Evolutionary conservation across 2,113 vertebrate species (phyloP), one percentile per base, ranked within the genome.

Genomic region (Speoplatyrhinus poulsoni): DNA sequence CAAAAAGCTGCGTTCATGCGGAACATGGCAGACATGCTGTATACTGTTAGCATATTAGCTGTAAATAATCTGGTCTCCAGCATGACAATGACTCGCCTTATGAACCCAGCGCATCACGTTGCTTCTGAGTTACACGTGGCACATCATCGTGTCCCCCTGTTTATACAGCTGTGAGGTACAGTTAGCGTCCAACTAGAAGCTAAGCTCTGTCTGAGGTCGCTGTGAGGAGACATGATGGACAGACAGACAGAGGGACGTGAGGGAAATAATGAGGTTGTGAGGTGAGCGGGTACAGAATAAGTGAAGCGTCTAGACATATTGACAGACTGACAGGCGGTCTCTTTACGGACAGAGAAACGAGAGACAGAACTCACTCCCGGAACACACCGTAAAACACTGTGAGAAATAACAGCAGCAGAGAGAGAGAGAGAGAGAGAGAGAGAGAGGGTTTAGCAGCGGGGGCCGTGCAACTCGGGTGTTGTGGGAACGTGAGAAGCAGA

Each of bases 281-380:
- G 67, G 55, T 54, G 46, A 77, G 52, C 13, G 77, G 58, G 13
- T 16, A 66, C 61, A 55, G 65, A 32, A 57, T 12, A 16, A n/a
- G 33, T 46, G 55, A 61, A 1, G 15, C 17, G 46, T 50, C 33
- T 41, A 5, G 36, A 41, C 36, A 41, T 41, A 41, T 41, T 41
- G 36, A 41, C 36, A 41, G 3, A 41, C 7, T 6, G 36, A 41
- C 36, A 26, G 26, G 26, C 26, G 26, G 26, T 41, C 36, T 41
- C 36, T 41, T 41, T 5, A 41, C 36, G 36, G 36, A 41, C 36
- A 41, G 36, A 41, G 36, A 41, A 41, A 41, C 36, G 7, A 8
- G 36, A 41, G 36, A 41, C 7, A 41, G 36, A 41, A 41, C 36
- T 8, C 36, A 41, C 36, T 41, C 36, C 36, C 36, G 36, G 5